Percentiles rank a stretch among this genome's conserved stretches.
Conservation (phyloP, 1,140 invertebrate genomes). For the Microplitis demolitor region DNA sequence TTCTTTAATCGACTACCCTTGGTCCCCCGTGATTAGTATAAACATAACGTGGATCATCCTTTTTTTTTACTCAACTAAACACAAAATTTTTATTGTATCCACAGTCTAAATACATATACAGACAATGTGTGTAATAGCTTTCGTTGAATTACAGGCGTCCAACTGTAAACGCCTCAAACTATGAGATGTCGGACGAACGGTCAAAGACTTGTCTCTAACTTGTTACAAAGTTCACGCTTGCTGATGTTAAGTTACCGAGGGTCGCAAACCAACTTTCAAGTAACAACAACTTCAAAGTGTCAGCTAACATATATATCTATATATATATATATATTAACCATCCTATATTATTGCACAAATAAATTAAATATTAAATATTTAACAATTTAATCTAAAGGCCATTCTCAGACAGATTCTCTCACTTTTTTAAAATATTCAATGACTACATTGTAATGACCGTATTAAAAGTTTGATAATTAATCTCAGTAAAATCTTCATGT, state of each 20-base stretch:
- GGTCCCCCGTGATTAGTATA: conserved; percentile 20
- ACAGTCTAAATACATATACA: too few relatives aligned
- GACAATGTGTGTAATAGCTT: background rate
- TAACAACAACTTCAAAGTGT: background rate
- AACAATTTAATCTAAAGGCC: too few relatives aligned
- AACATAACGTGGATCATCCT: conserved; percentile 13
- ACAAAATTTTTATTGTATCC: background rate
- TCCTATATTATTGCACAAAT: too few relatives aligned
- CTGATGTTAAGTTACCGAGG: too few relatives aligned
- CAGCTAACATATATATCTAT: background rate
- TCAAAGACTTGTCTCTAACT: background rate
- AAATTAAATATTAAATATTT: too few relatives aligned
- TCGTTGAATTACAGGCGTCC: background rate
- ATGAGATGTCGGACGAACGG: background rate
- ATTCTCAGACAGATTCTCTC: too few relatives aligned
- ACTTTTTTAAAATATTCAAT: too few relatives aligned
- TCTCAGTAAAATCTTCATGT: too few relatives aligned
- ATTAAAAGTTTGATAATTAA: too few relatives aligned
- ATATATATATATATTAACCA: too few relatives aligned
- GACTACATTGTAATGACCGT: too few relatives aligned
- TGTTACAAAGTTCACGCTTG: background rate
- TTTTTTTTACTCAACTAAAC: background rate
- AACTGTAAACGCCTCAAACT: background rate
- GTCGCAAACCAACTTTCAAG: background rate
- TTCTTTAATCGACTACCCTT: conserved; percentile 13